These are phyloP conservation scores for Sinohyriopsis cumingii DNA, from an alignment of 2,888 invertebrate genomes.

Conservation along the genomic window DNA sequence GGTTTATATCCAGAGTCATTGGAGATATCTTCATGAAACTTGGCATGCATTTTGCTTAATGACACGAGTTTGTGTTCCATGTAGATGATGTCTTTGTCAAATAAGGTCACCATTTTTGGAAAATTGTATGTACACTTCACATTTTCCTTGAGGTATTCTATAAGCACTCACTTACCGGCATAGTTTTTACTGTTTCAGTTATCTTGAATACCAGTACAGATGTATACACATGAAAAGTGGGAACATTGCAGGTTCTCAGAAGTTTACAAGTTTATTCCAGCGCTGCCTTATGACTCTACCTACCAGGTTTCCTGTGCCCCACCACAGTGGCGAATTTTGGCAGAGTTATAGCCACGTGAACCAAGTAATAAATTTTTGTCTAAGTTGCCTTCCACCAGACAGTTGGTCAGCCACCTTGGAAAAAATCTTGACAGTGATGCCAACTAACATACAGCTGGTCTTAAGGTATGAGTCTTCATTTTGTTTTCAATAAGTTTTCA, in stretches of 20 bases:
- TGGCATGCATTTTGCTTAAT: too few species aligned
- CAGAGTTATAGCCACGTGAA: constrained; percentile 53
- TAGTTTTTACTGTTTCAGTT: constrained; percentile 31
- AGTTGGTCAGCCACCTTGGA: constrained; percentile 39
- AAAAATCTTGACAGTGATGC: constrained; percentile 52
- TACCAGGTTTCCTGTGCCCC: constrained; percentile 37
- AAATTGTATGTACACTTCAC: neutral
- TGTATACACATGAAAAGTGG: constrained; percentile 17
- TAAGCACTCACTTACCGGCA: neutral
- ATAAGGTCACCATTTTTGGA: neutral
- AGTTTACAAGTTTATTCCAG: constrained; percentile 36
- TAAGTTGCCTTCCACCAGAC: constrained; percentile 42
- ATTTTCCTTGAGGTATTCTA: neutral
- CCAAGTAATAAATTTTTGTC: constrained; percentile 47
- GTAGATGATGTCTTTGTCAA: too few species aligned
- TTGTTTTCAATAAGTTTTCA: neutral
- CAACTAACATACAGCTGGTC: constrained; percentile 52
- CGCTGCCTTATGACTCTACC: constrained; percentile 48
- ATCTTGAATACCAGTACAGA: constrained; percentile 44
- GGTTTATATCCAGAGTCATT: too few species aligned
- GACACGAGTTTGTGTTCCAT: too few species aligned
- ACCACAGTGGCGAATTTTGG: constrained; percentile 35
- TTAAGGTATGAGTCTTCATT: constrained; percentile 40
- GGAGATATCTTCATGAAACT: too few species aligned
- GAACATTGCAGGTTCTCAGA: constrained; percentile 15